Conservation (phyloP, 2,113 vertebrate genomes). For the Daboia siamensis region DNA sequence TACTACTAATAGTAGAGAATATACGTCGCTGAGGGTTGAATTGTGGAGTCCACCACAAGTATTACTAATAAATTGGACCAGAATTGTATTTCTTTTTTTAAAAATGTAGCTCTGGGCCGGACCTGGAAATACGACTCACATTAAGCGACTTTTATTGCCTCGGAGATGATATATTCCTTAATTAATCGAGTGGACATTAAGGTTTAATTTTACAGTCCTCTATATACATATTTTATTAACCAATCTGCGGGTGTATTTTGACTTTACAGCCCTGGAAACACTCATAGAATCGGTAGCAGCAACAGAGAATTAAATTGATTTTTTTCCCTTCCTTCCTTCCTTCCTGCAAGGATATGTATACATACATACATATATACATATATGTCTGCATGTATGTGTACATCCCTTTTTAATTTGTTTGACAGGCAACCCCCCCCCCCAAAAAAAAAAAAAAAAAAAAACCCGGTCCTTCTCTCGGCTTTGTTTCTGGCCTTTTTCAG, state of each 20-base stretch:
- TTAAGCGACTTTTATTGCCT: slow-evolving; percentile 72
- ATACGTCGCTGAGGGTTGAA: background rate
- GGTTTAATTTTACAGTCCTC: slow-evolving; percentile 73
- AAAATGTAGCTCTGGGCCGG: background rate
- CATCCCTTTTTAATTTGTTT: background rate
- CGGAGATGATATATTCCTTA: slow-evolving; percentile 73
- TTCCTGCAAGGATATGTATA: slow-evolving; percentile 54
- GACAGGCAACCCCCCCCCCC: background rate
- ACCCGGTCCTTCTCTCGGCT: background rate
- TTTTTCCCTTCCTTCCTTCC: slow-evolving; percentile 17
- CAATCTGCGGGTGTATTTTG: slow-evolving; percentile 41
- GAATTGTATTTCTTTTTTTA: background rate
- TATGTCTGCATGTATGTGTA: background rate
- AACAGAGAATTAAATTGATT: slow-evolving; percentile 60
- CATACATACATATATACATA: background rate
- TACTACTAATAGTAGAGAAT: background rate
- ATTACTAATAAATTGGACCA: background rate
- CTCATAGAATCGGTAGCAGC: slow-evolving; percentile 26
- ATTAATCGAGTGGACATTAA: slow-evolving; percentile 75
- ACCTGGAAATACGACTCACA: slow-evolving; percentile 66
- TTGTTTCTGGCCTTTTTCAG: slow-evolving; percentile 67
- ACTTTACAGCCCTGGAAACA: slow-evolving; percentile 3
- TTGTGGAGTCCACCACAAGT: background rate
- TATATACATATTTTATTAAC: slow-evolving; percentile 52
- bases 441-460: background rate